These are phyloP conservation scores for Oriolus oriolus DNA, from an alignment of 2,113 vertebrate genomes.

Conservation along the genomic window DNA sequence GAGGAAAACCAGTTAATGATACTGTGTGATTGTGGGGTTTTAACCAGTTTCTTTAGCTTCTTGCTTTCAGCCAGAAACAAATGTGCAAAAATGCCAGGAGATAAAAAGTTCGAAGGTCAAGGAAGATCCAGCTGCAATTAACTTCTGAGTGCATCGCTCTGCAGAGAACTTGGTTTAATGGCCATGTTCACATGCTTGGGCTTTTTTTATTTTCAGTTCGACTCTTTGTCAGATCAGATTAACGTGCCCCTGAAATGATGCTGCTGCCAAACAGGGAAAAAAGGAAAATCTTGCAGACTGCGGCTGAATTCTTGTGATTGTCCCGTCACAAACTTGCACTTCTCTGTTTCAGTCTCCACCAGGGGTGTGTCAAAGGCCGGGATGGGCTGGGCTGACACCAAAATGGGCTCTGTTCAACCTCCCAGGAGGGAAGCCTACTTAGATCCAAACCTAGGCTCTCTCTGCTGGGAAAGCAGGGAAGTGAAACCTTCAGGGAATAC, in stretches of 20 bases:
- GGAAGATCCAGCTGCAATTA: not conserved
- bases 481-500: not conserved
- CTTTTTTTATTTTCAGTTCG: not conserved
- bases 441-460: not conserved
- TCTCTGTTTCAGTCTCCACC: not conserved
- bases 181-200: not conserved
- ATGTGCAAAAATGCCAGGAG: not conserved
- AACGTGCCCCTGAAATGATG: not conserved
- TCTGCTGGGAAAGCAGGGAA: not conserved
- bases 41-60: not conserved
- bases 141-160: not conserved
- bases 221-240: not conserved
- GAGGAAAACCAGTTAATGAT: not conserved
- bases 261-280: not conserved
- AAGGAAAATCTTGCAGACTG: not conserved
- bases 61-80: not conserved
- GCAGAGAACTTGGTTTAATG: not conserved
- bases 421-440: not conserved
- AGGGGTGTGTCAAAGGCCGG: not conserved
- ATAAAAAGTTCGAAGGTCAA: not conserved
- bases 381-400: not conserved
- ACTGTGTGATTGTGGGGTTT: not conserved
- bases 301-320: not conserved
- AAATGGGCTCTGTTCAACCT: not conserved
- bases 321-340: not conserved